Base-by-base conservation (phyloP, 2,797 vertebrate species). In the Staurois parvus region DNA sequence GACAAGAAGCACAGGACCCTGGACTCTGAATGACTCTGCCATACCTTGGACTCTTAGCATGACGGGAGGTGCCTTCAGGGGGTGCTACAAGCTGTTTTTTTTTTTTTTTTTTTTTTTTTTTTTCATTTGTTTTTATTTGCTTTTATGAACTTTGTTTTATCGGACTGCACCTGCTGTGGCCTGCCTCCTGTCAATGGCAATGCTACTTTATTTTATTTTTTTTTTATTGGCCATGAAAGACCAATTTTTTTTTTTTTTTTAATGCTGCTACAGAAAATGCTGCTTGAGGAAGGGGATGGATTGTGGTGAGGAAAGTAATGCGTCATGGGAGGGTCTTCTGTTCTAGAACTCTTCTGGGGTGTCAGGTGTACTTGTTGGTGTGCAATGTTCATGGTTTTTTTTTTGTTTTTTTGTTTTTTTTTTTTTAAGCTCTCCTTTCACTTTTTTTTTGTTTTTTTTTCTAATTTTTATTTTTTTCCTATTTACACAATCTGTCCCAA, bases 251-350 rank as follows among this genome's bases (percentile, higher is more conserved):
- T 8, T 68, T 24, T 28, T 4, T 56, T 24, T 81, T 26, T 64
- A 88, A 93, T 97, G 98, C 97, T 99, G 98, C 98, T 99, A 98
- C 40, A 19, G 94, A 92, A 89, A 95, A 94, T 95, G 96, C 91
- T 88, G 24, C 90, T 86, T 89, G 84, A 85, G 88, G 74, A 29
- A 42, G 12, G 37, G 11, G 59, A 26, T 64, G 24, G 24, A 64
- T 64, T 64, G n/a, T 64, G 59, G 8, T 64, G 48, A 79, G 78
- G 40, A 68, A 45, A 48, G 76, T 28, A 4, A 78, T 26, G 66
- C 15, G n/a, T 37, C 5, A 11, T 45, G 37, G 82, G 5, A 7
- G 64, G 73, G 74, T 15, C 28, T 29, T 42, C 75, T 70, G 52
- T 13, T 6, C 30, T 34, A 19, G 56, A 28, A 29, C 13, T 40